Conservation (phyloP, 2,113 vertebrate genomes). For the Microcebus murinus region DNA sequence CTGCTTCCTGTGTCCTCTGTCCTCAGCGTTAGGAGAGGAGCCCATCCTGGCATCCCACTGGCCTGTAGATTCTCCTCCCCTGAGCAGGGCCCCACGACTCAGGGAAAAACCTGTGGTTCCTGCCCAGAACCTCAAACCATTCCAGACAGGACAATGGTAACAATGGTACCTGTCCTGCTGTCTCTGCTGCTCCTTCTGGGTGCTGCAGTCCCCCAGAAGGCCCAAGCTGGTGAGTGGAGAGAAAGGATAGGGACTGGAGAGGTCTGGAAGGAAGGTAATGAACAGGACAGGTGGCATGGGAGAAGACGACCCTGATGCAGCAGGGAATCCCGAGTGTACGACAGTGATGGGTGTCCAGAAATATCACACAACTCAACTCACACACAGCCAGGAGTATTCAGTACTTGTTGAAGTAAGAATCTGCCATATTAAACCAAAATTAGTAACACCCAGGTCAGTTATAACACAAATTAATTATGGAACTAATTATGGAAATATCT, state of each 20-base stretch:
- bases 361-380: neutral
- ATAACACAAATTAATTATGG: no score
- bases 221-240: constrained; percentile 53
- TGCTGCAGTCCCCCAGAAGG: neutral
- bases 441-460: no score
- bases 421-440: no score
- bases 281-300: no score
- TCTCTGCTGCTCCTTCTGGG: constrained; percentile 36
- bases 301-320: no score
- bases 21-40: no score
- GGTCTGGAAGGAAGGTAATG: neutral
- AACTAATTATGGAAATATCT: no score
- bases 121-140: neutral
- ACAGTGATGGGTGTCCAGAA: no score
- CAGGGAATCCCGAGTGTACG: neutral
- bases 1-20: no score
- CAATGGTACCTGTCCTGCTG: constrained; percentile 37
- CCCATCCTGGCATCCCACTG: neutral
- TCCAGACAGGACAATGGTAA: neutral
- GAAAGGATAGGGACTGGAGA: neutral
- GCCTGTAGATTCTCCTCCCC: neutral
- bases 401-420: neutral
- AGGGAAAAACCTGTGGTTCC: neutral
- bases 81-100: neutral
- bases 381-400: neutral